Conservation (phyloP, 2,797 vertebrate species). For the Hypotaenidia philippensis region DNA sequence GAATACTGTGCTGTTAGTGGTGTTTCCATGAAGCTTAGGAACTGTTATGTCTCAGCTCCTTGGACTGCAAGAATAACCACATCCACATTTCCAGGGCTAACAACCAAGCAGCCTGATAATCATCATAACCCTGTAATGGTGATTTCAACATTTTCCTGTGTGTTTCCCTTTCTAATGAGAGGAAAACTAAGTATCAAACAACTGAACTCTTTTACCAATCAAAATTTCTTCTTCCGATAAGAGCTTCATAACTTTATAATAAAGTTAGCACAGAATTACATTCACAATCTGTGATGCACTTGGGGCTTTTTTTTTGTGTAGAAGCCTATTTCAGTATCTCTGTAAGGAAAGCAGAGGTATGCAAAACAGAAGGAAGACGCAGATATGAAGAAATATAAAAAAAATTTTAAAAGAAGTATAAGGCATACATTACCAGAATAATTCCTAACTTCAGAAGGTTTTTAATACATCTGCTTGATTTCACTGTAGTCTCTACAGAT, state of each 20-base stretch:
- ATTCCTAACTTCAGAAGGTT: not conserved
- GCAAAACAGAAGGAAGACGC: not conserved
- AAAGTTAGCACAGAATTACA: not conserved
- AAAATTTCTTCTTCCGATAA: not conserved
- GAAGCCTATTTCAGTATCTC: not conserved
- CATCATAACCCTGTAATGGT: not conserved
- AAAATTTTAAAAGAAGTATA: not conserved
- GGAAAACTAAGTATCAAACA: not conserved
- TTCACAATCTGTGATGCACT: not conserved
- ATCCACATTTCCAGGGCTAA: not conserved
- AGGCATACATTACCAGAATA: not conserved
- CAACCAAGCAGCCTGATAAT: not conserved
- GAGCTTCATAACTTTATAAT: not conserved
- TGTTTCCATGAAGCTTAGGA: not conserved
- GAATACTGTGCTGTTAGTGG: not conserved
- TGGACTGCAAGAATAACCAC: rapidly evolving
- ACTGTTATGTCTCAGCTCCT: not conserved
- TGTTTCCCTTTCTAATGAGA: not conserved
- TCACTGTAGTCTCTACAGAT: not conserved
- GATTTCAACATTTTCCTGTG: not conserved
- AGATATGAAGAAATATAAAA: not conserved
- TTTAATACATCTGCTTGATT: not conserved
- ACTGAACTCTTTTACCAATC: not conserved
- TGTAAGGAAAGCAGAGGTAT: not conserved
- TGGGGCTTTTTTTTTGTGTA: not conserved